Evolutionary conservation across 2,113 vertebrate genomes (phyloP).

Genomic region (Chlamydotis undulata): DNA sequence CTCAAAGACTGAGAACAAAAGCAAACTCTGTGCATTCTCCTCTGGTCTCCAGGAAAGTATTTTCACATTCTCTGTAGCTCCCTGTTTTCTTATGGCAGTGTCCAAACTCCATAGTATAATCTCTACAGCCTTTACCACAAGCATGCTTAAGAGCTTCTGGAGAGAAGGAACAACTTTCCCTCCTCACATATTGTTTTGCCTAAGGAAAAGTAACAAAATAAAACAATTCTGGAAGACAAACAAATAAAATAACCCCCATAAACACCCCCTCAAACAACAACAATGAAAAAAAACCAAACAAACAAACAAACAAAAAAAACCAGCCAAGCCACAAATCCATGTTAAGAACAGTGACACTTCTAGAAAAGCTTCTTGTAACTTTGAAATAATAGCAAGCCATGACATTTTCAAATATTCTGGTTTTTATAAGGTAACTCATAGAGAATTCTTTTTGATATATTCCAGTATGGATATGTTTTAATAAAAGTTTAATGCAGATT

Average conservation of each 20-base stretch:
- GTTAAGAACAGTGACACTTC: neutral
- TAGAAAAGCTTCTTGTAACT: neutral
- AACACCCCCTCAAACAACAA: too few relatives aligned
- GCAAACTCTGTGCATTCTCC: neutral
- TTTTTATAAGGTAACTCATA: neutral
- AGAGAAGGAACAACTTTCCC: neutral
- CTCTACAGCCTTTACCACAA: neutral
- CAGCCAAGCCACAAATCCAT: neutral
- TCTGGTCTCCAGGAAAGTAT: neutral
- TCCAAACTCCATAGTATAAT: neutral
- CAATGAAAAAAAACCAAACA: neutral
- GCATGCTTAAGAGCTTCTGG: neutral
- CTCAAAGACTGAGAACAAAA: neutral
- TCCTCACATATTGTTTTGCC: neutral
- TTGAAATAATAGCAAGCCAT: neutral
- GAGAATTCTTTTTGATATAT: constrained; percentile 26
- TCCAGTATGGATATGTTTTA: neutral
- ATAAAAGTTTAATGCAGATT: constrained; percentile 27
- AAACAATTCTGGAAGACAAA: too few relatives aligned
- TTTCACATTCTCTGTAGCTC: neutral
- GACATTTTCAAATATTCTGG: neutral
- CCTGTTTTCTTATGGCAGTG: neutral
- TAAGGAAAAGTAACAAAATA: neutral
- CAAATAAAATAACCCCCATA: neutral
- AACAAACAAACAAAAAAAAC: neutral